These are phyloP conservation scores for Varanus komodoensis DNA, from an alignment of 2,113 vertebrate species.

Conservation along the genomic window DNA sequence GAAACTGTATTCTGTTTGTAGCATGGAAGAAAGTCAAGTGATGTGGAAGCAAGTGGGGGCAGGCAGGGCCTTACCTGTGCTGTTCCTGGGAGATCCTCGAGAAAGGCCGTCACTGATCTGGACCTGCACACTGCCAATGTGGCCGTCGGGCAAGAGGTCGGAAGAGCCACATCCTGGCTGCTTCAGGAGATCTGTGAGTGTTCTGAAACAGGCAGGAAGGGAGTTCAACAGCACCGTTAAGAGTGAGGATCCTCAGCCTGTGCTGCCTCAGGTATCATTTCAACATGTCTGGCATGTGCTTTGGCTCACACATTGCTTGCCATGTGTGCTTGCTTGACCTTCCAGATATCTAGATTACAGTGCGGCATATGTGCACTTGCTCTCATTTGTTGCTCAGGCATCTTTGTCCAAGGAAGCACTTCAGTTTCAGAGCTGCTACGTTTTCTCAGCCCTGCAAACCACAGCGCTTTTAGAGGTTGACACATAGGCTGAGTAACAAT, in stretches of 20 bases:
- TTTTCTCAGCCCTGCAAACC: neutral
- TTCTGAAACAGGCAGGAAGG: slow-evolving; percentile 61
- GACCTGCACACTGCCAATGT: slow-evolving; percentile 77
- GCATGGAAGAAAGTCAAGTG: neutral
- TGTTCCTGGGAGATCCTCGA: slow-evolving; percentile 59
- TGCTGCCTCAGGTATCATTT: neutral
- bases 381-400: neutral
- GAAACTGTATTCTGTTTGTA: neutral
- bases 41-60: too few species aligned
- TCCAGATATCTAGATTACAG: neutral
- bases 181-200: slow-evolving; percentile 82
- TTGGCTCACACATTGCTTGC: neutral
- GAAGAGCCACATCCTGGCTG: slow-evolving; percentile 74
- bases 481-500: too few species aligned
- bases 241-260: neutral
- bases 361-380: neutral
- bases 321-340: neutral
- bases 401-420: neutral
- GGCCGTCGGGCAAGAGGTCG: slow-evolving; percentile 66
- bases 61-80: slow-evolving; percentile 68
- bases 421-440: neutral
- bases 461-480: too few species aligned
- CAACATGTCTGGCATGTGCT: too few species aligned
- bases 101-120: slow-evolving; percentile 74
- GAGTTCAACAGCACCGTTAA: neutral